Conservation (phyloP, 2,113 vertebrate genomes). For the Euleptes europaea region DNA sequence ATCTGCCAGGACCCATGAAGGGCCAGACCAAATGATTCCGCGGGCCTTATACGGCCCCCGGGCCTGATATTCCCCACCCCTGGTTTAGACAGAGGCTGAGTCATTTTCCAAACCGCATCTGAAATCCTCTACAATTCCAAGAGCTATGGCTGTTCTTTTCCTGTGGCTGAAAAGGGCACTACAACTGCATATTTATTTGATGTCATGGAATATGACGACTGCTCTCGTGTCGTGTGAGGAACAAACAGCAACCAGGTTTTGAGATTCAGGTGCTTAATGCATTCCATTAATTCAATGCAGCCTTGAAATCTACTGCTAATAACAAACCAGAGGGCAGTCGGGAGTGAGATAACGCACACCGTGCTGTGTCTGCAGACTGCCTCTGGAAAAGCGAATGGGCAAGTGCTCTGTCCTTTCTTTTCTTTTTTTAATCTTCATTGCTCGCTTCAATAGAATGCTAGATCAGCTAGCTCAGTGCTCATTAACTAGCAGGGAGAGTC, state of each 20-base stretch:
- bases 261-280: conserved; percentile 17
- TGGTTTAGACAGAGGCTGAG: neutral
- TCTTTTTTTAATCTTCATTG: neutral
- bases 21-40: too few relatives aligned
- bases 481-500: neutral
- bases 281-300: conserved; percentile 26
- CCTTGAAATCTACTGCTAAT: neutral
- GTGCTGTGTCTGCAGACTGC: neutral
- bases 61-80: too few relatives aligned
- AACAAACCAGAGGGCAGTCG: neutral
- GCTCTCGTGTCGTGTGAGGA: neutral
- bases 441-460: neutral
- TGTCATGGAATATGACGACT: neutral
- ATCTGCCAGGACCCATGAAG: too few relatives aligned
- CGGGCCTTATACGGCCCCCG: too few relatives aligned
- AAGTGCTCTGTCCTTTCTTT: neutral
- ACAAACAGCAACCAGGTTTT: neutral
- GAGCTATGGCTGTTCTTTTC: neutral
- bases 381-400: neutral
- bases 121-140: neutral
- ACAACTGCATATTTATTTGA: neutral
- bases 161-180: neutral
- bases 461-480: neutral
- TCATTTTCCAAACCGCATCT: too few relatives aligned
- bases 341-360: neutral